These are phyloP conservation scores for Spongilla lacustris DNA, from an alignment of 37 sponge, comb jelly and placozoan genomes.

Conservation along the genomic window DNA sequence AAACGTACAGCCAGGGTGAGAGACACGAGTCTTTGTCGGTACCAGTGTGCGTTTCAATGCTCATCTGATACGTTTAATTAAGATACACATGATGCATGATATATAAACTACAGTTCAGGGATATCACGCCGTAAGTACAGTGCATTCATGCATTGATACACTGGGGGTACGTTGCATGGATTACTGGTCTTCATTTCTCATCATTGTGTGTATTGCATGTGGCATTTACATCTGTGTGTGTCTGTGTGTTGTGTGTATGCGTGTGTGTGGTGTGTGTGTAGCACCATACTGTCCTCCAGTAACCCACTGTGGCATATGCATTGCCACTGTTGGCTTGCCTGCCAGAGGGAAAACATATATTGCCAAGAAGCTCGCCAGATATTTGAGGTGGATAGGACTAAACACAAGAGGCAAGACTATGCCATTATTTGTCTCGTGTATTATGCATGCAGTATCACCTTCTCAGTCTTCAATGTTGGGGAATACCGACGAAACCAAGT, in stretches of 20 bases:
- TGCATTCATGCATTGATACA: too few relatives aligned
- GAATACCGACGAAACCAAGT: constrained; percentile 81
- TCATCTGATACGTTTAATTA: too few relatives aligned
- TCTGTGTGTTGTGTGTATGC: too few relatives aligned
- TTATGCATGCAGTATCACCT: neutral
- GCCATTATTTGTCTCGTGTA: too few relatives aligned
- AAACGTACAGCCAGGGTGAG: too few relatives aligned
- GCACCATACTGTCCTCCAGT: constrained; percentile 68
- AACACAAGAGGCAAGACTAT: constrained; percentile 76
- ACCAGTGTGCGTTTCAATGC: too few relatives aligned
- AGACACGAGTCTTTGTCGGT: too few relatives aligned
- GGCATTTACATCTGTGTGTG: neutral
- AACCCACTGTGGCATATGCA: constrained; percentile 59
- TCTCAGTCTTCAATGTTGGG: constrained; percentile 92
- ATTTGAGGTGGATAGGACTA: constrained; percentile 92
- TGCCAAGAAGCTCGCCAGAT: constrained; percentile 82
- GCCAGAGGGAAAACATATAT: constrained; percentile 98
- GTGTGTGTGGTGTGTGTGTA: neutral
- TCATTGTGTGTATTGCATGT: neutral
- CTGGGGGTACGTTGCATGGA: too few relatives aligned
- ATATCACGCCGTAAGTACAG: too few relatives aligned
- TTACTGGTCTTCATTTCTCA: too few relatives aligned
- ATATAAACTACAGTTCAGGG: too few relatives aligned
- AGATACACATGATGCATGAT: too few relatives aligned
- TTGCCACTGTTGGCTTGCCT: constrained; percentile 95